Evolutionary conservation across 1,140 invertebrate genomes (phyloP), one percentile per base, ranked within the genome.

Genomic region (Drosophila repleta): DNA sequence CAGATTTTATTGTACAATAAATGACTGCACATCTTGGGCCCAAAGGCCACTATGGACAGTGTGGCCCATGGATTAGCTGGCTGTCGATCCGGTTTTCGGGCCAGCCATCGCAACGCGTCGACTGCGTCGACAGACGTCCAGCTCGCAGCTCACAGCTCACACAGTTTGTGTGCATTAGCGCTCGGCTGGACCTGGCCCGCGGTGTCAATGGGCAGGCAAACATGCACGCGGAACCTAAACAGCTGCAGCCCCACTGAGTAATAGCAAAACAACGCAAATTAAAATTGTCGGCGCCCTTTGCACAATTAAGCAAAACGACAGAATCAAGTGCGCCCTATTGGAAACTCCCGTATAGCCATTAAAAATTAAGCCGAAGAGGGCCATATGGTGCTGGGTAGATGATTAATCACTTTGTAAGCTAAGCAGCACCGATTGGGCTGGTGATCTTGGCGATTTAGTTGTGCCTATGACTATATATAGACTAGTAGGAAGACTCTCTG

Each of bases 1-100:
- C 51, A 52, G 57, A 48, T 68, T 83, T 80, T 71, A 76, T 80
- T 83, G 81, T 79, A 85, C 76, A 72, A 69, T 57, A 68, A 73
- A 58, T 49, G 70, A 62, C 55, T 60, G 70, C 64, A 73, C 70
- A 73, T 73, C 70, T 73, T 67, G 29, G 69, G 45, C 29, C 37
- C 32, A 64, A 56, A 64, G 60, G 61, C 53, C 65, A 65, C 52
- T 66, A 37, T 65, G 53, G 45, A 35, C 46, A 6, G 24, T 61
- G 49, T 76, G 76, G 78, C 76, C 69, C 64, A 80, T 79, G 77
- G 75, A 81, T 76, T 74, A 69, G 32, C 65, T 49, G 24, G 57
- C 55, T 49, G 24, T 46, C 55, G 67, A 81, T 65, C 82, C 82
- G 81, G 81, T 87, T 85, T 78, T 72, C 49, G 17, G 65, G 52